Evolutionary conservation across 2,888 invertebrate genomes (phyloP), one percentile per base, ranked within the genome.

Genomic region (Timandra comae): DNA sequence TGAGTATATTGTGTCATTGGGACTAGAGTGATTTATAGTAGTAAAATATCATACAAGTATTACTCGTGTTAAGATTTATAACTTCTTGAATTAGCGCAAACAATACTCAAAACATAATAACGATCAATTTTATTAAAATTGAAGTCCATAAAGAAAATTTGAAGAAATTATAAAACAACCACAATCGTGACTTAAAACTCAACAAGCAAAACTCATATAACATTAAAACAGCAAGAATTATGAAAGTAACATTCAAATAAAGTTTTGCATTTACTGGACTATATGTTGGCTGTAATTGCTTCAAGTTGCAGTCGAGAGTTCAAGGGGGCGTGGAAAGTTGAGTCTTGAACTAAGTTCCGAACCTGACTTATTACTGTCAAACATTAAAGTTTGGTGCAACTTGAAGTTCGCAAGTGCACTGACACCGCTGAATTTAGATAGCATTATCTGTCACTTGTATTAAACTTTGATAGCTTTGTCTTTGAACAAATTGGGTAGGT

Each of bases 261-360:
- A 45, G 38, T 43, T 43, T 33, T 34, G 28, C 38, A 43, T 37
- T 38, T 32, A 41, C 35, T 34, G 39, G 41, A 43, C 44, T 44
- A 40, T 35, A 43, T 55, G 58, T 52, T 57, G 60, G 50, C 52
- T 63, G 71, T 76, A 77, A 77, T 76, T 76, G 72, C 68, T 66
- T 65, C 58, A 58, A 76, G 67, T 71, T 58, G 71, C 67, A 73
- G 74, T 75, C 73, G 70, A 61, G 59, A 73, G 72, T 75, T 78
- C 66, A 71, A 74, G 73, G 55, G 64, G 58, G 64, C 72, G 64
- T 69, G 63, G 63, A 63, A 63, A 71, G 62, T 67, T 64, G 57
- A 66, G 64, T 69, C 62, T 69, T 61, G 9, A 10, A 24, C 24
- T 11, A 10, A 9, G 24, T 40, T 43, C 7, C 25, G 48, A 29